Evolutionary conservation across 2,888 invertebrate genomes (phyloP), one percentile per base, ranked within the genome.

Genomic region (Resseliella maxima): DNA sequence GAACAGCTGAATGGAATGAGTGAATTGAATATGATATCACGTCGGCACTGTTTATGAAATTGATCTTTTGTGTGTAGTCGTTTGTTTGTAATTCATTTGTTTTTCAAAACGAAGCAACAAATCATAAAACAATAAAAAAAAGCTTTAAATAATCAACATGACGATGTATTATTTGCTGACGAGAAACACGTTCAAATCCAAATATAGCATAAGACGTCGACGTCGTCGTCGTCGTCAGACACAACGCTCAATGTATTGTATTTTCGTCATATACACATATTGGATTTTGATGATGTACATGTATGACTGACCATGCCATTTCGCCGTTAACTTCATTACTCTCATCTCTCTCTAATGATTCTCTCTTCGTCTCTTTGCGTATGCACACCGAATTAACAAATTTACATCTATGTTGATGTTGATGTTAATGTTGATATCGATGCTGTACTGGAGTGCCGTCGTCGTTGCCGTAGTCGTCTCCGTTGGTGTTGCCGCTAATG

Each of bases 341-440:
- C 31, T 35, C 72, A 72, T 72, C 35, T 31, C 15, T 72, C 27
- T 31, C 35, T 15, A 12, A 72, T 72, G 31, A 15, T 31, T 72
- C 72, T 59, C 15, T 59, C 24, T 31, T 72, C 18, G 1, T 31
- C n/a, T 50, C 12, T 50, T 18, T 24, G 59, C 27, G 81, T 83
- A 83, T 83, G 83, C 83, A 83, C 38, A 83, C 36, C 38, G 83
- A 83, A 83, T 83, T 38, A 83, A 83, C 6, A 72, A 83, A 83
- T 83, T 83, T 12, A 83, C 38, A 83, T 83, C 38, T 83, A 83
- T 83, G 83, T 24, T 83, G 72, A 59, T 59, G 27, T 59, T 24
- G 27, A 72, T 72, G 27, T 59, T 36, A 18, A 81, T 81, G 35
- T 18, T 36, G 35, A 2, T 81, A 21, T 21, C 3, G 81, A 0